A percentile compares a stretch with the other conserved stretches of the same genome.
Conservation (phyloP, 2,797 vertebrate species). For the Meda fulgida region DNA sequence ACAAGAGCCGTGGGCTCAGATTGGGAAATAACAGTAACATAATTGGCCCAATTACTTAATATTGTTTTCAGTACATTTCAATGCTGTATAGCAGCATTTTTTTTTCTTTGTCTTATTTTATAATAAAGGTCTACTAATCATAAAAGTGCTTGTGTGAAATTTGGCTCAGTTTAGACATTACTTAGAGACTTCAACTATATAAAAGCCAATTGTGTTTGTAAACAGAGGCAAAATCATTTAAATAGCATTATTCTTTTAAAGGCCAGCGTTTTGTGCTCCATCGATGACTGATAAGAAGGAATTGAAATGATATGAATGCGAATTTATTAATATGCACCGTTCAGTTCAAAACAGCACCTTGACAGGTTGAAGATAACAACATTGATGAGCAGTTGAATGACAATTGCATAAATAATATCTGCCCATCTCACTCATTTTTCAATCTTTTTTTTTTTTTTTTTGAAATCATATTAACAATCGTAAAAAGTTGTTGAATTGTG, state of each 20-base stretch:
- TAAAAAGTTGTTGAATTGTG: constrained; percentile 26
- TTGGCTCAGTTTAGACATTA: background rate
- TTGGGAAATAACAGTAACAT: background rate
- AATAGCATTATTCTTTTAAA: constrained; percentile 53
- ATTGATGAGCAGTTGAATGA: constrained; percentile 34
- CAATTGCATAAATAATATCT: constrained; percentile 44
- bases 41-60: background rate
- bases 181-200: background rate
- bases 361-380: constrained; percentile 54
- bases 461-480: constrained; percentile 52
- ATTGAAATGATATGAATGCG: constrained; percentile 32
- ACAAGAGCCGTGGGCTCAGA: background rate
- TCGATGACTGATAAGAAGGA: constrained; percentile 54
- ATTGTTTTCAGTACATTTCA: background rate
- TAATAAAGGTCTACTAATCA: background rate
- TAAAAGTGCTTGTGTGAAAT: background rate
- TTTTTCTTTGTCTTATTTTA: background rate
- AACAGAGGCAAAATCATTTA: constrained; percentile 9
- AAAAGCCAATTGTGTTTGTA: background rate
- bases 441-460: constrained; percentile 32
- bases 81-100: background rate
- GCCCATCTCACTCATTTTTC: constrained; percentile 21
- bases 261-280: constrained; percentile 47
- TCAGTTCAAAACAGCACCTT: constrained; percentile 39
- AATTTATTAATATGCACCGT: constrained; percentile 55